Base-by-base conservation (phyloP, 2,888 invertebrate genomes). In the Drosophila ezoana region DNA sequence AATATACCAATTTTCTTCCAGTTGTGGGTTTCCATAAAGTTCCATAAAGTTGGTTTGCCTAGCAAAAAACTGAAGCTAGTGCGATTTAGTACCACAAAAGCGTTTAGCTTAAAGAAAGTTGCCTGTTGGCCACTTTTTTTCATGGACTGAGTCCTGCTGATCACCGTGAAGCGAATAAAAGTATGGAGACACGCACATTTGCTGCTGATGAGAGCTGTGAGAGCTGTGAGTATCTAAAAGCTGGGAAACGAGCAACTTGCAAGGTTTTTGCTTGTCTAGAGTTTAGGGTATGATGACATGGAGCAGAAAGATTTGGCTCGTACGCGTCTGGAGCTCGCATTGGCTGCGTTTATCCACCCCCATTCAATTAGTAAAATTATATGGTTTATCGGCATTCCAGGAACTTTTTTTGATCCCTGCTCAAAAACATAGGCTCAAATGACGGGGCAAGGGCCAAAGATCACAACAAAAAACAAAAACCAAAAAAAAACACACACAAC, bases 331-430 rank as follows among this genome's bases (percentile, higher is more conserved):
- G 51, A 44, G 14, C 13, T 56, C 60, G 44, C 56, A 65, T 71
- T 79, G 70, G 59, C 61, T 80, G 69, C 79, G 67, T 82, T 83
- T 82, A 80, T 81, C 82, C 91, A 90, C 90, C 91, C 90, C 83
- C 91, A 90, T 90, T 90, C 89, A 90, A 90, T 90, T 90, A 90
- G 87, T 76, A 63, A 90, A 90, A 90, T 90, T 90, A 90, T 90
- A 90, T 78, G 87, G 84, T 90, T 81, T 76, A 76, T 79, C 69
- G 71, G 75, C 75, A 79, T 88, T 88, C 91, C 89, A 77, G 80
- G 90, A 90, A 90, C 77, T 77, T 86, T 77, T 77, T 77, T 77
- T 62, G 74, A 58, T 72, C 65, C 61, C 68, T 59, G 72, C 69
- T 78, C 74, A 76, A 81, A 81, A 87, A 72, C 74, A 78, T 76